These are phyloP conservation scores for Oncorhynchus mykiss DNA, from an alignment of 2,113 vertebrate species.

Conservation along the genomic window DNA sequence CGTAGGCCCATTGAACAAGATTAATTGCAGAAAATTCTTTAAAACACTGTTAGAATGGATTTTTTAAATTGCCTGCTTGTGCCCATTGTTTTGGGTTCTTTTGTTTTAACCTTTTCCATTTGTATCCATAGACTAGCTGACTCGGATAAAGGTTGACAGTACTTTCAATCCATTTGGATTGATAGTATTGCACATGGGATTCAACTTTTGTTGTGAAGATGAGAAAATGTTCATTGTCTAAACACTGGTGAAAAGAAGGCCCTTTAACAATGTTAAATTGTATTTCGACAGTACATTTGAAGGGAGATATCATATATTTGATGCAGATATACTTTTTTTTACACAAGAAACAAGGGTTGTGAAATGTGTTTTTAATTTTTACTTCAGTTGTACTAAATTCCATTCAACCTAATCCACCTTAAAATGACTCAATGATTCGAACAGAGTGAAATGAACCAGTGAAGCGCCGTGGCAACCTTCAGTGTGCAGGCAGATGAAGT, in stretches of 20 bases:
- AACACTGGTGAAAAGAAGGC: not conserved
- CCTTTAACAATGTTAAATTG: no score
- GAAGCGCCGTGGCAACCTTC: slow-evolving; percentile 48
- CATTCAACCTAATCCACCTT: slow-evolving; percentile 32
- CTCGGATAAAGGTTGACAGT: not conserved
- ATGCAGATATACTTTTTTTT: not conserved
- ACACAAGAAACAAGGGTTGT: slow-evolving; percentile 13
- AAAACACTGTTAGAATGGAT: not conserved
- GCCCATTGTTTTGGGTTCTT: not conserved
- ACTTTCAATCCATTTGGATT: not conserved
- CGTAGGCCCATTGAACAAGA: not conserved
- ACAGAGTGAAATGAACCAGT: slow-evolving; percentile 48
- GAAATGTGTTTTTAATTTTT: slow-evolving; percentile 33
- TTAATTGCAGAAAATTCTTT: not conserved
- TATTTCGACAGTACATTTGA: no score
- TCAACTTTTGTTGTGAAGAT: not conserved
- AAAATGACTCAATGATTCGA: slow-evolving; percentile 49
- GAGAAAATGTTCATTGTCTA: not conserved
- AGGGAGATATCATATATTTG: no score
- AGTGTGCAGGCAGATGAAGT: slow-evolving; percentile 42
- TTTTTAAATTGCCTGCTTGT: not conserved
- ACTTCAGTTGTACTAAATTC: slow-evolving; percentile 43
- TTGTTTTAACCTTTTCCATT: not conserved
- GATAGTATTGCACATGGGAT: not conserved
- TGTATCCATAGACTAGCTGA: not conserved